A percentile compares a stretch with the other conserved stretches of the same genome.
phyloP scores from a whole-genome alignment of 2,113 vertebrate genomes.

The Rhinogobius similis region DNA sequence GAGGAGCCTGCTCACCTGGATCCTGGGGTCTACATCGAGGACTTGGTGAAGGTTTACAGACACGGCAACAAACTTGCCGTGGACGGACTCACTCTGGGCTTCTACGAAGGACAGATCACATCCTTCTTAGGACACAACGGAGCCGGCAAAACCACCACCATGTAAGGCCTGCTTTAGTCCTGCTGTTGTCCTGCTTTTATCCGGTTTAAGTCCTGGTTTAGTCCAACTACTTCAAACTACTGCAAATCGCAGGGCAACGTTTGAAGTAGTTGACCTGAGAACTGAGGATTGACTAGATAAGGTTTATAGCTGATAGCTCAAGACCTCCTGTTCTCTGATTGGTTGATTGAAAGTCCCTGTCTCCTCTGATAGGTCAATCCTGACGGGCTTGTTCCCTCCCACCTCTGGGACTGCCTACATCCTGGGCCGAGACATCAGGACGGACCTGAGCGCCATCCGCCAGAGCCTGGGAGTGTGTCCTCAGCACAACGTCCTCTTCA shows the following conservation, averaged over 20 bases:
- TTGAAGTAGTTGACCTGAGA: too few species aligned
- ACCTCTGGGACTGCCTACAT: conserved; percentile 96
- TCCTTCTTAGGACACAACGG: conserved; percentile 98
- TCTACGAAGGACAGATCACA: conserved; percentile 97
- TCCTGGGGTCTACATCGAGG: conserved; percentile 93
- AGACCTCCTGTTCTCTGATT: background rate
- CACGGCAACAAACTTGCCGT: conserved; percentile 94
- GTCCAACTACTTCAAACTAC: too few species aligned
- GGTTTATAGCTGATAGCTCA: too few species aligned
- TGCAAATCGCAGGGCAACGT: too few species aligned
- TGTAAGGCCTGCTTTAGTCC: conserved; percentile 78
- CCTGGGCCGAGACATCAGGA: conserved; percentile 91
- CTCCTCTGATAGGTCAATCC: conserved; percentile 85
- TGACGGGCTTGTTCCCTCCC: conserved; percentile 94
- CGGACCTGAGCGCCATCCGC: conserved; percentile 88
- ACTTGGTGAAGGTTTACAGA: conserved; percentile 93
- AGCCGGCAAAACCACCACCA: conserved; percentile 97
- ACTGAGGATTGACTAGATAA: too few species aligned
- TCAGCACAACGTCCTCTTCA: conserved; percentile 96
- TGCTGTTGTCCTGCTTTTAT: background rate
- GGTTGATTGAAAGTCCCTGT: background rate
- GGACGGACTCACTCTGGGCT: conserved; percentile 91
- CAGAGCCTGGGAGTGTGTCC: conserved; percentile 95
- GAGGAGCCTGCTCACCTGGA: conserved; percentile 90
- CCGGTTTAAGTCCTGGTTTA: background rate